Evolutionary conservation across 92 coral and sea anemone species (phyloP).

Genomic region (Meandrina meandrites): DNA sequence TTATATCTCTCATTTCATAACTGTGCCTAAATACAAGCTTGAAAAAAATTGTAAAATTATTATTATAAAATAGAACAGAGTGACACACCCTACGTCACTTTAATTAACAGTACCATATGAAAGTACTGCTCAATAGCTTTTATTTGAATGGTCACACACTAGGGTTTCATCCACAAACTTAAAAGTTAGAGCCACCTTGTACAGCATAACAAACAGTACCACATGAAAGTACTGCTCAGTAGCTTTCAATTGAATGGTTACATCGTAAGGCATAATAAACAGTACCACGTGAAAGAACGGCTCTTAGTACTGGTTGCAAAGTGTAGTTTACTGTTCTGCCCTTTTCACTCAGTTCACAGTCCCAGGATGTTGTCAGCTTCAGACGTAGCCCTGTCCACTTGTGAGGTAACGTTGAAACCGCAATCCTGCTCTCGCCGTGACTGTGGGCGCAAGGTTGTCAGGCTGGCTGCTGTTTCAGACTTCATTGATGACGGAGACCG

Average conservation of each 20-base stretch:
- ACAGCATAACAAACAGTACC: neutral
- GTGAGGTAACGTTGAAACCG: conserved; percentile 76
- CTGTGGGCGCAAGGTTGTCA: conserved; percentile 73
- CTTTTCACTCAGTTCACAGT: conserved; percentile 36
- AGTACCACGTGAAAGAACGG: neutral
- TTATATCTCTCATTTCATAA: neutral
- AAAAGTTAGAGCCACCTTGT: neutral
- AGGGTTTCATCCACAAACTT: neutral
- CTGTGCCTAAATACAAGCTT: neutral
- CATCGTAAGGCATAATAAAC: too few species aligned
- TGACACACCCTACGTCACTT: neutral
- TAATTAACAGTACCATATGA: neutral
- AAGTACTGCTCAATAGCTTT: conserved; percentile 10
- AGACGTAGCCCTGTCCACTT: conserved; percentile 80
- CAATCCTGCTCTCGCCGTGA: conserved; percentile 59
- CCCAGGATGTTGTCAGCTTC: conserved; percentile 45
- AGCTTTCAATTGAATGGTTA: conserved; percentile 1
- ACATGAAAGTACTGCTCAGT: neutral
- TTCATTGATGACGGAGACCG: conserved; percentile 76
- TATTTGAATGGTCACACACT: neutral
- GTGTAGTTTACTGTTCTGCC: neutral
- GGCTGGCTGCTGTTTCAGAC: conserved; percentile 70
- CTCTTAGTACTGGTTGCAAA: neutral
- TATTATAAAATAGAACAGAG: neutral
- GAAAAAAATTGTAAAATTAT: neutral